Conservation (phyloP, 2,797 vertebrate species). For the Enteromius mattozi region DNA sequence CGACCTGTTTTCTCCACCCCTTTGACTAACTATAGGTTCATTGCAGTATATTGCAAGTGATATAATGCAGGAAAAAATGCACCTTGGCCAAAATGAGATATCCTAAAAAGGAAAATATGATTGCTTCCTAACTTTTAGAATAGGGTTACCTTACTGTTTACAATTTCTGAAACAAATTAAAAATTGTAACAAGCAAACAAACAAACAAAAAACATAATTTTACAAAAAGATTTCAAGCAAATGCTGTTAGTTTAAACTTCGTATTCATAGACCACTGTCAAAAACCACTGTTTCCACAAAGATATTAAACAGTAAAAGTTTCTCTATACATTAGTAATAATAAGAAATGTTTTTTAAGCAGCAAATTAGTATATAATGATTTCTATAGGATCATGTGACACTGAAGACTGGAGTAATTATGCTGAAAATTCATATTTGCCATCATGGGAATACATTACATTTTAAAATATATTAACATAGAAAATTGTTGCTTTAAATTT, state of each 20-base stretch:
- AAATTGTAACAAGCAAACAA: not conserved
- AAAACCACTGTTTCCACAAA: not conserved
- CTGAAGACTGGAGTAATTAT: not conserved
- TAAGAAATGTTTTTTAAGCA: not conserved
- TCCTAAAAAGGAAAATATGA: not conserved
- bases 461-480: not conserved
- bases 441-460: not conserved
- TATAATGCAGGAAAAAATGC: not conserved
- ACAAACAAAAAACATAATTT: not conserved
- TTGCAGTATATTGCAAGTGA: not conserved
- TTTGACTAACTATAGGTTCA: not conserved
- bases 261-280: not conserved
- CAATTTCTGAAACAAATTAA: not conserved
- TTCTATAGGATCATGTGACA: not conserved
- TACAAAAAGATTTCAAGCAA: not conserved
- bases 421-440: not conserved
- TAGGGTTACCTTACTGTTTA: not conserved
- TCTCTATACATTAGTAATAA: not conserved
- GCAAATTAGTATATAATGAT: not conserved
- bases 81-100: not conserved
- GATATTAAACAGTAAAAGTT: not conserved
- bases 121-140: not conserved
- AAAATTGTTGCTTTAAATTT: not conserved
- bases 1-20: not conserved
- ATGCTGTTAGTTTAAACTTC: not conserved